Conservation (phyloP, 2,888 invertebrate genomes). For the Mellilla xanthometata region DNA sequence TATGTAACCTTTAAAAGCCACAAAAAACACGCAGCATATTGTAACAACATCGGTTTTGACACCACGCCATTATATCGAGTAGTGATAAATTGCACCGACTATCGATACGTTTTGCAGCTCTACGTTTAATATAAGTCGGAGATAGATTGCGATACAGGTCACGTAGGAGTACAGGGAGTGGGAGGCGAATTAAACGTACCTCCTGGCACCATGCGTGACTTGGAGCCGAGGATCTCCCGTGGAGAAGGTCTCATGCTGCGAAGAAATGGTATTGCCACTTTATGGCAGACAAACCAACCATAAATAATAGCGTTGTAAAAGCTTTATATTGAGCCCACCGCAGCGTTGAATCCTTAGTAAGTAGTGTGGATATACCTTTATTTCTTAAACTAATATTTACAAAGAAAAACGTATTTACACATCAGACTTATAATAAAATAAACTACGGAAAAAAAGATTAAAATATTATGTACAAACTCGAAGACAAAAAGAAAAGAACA, state of each 20-base stretch:
- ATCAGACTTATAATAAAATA: too few relatives aligned
- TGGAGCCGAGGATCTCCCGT: slow-evolving; percentile 37
- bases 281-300: background rate
- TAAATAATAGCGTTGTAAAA: background rate
- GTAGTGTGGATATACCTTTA: too few relatives aligned
- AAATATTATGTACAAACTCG: too few relatives aligned
- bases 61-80: background rate
- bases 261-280: slow-evolving; percentile 8
- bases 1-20: too few relatives aligned
- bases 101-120: slow-evolving; percentile 8
- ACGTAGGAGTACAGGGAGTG: slow-evolving; percentile 48
- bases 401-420: too few relatives aligned
- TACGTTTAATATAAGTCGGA: slow-evolving; percentile 39
- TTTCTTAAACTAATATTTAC: too few relatives aligned
- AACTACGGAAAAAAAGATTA: too few relatives aligned
- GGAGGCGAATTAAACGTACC: slow-evolving; percentile 43
- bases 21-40: too few relatives aligned
- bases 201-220: slow-evolving; percentile 45
- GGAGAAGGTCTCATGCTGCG: slow-evolving; percentile 37
- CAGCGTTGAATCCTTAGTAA: too few relatives aligned
- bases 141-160: slow-evolving; percentile 48
- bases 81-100: background rate
- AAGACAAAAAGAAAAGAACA: too few relatives aligned
- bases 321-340: too few relatives aligned
- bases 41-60: too few relatives aligned